These are phyloP conservation scores for Pocota personata DNA, from an alignment of 2,888 invertebrate species.

Conservation along the genomic window DNA sequence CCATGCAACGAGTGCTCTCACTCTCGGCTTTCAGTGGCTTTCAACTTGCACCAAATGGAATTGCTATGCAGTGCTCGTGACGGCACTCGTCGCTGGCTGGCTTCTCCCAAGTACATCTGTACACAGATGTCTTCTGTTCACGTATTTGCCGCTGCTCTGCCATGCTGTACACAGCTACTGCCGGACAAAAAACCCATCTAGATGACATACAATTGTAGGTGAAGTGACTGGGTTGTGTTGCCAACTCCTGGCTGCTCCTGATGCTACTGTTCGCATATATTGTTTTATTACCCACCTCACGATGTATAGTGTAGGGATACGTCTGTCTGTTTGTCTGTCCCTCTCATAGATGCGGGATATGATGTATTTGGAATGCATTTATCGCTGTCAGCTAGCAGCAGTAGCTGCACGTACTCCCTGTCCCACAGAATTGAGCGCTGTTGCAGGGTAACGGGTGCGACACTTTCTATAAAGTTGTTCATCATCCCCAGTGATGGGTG, in stretches of 20 bases:
- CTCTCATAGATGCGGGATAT: conserved; percentile 71
- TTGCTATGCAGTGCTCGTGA: conserved; percentile 73
- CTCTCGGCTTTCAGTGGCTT: conserved; percentile 74
- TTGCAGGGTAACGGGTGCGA: conserved; percentile 24
- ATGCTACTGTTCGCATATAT: conserved; percentile 57
- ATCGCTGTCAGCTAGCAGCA: conserved; percentile 71
- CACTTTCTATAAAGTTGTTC: conserved; percentile 67
- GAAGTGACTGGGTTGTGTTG: conserved; percentile 32
- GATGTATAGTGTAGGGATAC: conserved; percentile 33
- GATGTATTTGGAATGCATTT: conserved; percentile 74
- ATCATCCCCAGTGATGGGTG: conserved; percentile 54
- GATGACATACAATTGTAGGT: conserved; percentile 68
- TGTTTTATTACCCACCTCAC: conserved; percentile 74
- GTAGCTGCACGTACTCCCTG: conserved; percentile 66
- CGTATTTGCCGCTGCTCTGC: conserved; percentile 48
- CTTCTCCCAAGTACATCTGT: conserved; percentile 64
- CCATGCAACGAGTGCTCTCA: conserved; percentile 70
- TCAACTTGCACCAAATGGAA: conserved; percentile 70
- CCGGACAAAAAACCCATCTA: conserved; percentile 52
- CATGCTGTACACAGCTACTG: conserved; percentile 4
- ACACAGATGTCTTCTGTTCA: conserved; percentile 72
- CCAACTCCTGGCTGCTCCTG: conserved; percentile 25
- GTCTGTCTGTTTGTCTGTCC: conserved; percentile 57
- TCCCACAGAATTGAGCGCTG: conserved; percentile 61
- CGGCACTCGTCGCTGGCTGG: conserved; percentile 70